These are phyloP conservation scores for Drosophila kambysellisi DNA, from an alignment of 2,888 invertebrate genomes.

Conservation along the genomic window DNA sequence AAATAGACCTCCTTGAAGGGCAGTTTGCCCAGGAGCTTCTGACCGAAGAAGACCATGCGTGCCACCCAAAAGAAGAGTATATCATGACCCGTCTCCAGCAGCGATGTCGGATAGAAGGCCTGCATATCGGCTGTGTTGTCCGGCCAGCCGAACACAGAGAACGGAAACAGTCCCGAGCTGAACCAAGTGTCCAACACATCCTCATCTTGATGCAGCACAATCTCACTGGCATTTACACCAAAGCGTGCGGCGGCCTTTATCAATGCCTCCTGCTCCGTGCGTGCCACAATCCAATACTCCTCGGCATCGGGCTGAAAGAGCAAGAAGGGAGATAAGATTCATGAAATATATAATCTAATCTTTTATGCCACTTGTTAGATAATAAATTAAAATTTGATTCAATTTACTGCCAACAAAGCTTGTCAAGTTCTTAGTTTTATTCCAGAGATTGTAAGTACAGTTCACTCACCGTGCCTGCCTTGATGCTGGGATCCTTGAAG, in stretches of 20 bases:
- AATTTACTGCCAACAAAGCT: no score
- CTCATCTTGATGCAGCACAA: constrained; percentile 91
- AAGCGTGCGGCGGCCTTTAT: constrained; percentile 92
- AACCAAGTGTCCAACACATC: constrained; percentile 99
- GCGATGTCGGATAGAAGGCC: constrained; percentile 95
- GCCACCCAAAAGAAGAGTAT: constrained; percentile 99
- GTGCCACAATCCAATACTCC: constrained; percentile 92
- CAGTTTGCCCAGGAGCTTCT: constrained; percentile 93
- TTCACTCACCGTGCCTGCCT: constrained; percentile 81
- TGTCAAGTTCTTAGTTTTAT: no score
- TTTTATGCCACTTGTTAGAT: background rate
- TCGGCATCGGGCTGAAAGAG: constrained; percentile 85
- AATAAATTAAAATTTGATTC: no score
- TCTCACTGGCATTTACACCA: constrained; percentile 86
- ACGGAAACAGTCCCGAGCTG: constrained; percentile 98
- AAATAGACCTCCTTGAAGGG: constrained; percentile 97
- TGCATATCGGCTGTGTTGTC: constrained; percentile 90
- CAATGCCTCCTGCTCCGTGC: constrained; percentile 90
- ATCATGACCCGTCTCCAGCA: constrained; percentile 98
- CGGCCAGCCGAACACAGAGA: constrained; percentile 99
- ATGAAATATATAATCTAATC: background rate
- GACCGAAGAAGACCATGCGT: constrained; percentile 99
- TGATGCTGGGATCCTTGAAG: constrained; percentile 85
- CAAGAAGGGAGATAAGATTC: background rate
- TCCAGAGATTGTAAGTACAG: no score